A percentile compares a stretch with the other conserved stretches of the same genome.
These are phyloP conservation scores for Drosophila longiperda DNA, from an alignment of 2,888 invertebrate species.

Conservation along the genomic window DNA sequence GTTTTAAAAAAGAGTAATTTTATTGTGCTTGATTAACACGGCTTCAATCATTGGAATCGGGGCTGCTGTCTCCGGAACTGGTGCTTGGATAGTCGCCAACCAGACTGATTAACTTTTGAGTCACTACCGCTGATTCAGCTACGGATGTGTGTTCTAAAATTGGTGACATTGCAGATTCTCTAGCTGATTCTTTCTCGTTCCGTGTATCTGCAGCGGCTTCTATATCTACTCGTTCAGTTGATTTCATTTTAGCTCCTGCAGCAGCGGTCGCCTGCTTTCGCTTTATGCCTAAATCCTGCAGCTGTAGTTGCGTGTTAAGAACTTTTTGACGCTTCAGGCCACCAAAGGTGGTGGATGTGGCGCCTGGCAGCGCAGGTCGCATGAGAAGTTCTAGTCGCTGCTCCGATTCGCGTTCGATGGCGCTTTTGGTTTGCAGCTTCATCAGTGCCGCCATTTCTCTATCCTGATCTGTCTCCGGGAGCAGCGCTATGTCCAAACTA, in stretches of 20 bases:
- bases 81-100: slow-evolving; percentile 74
- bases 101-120: slow-evolving; percentile 45
- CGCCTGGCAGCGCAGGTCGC: slow-evolving; percentile 87
- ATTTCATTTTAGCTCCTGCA: not conserved
- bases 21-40: not conserved
- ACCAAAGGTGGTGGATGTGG: slow-evolving; percentile 86
- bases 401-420: slow-evolving; percentile 86
- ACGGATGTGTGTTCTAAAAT: not conserved
- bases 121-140: not conserved
- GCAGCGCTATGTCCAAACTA: slow-evolving; percentile 90
- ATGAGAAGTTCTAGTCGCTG: slow-evolving; percentile 86
- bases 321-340: slow-evolving; percentile 87
- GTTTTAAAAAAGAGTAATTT: not conserved
- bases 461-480: slow-evolving; percentile 93
- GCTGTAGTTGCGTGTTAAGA: slow-evolving; percentile 80
- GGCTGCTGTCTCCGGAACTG: slow-evolving; percentile 55
- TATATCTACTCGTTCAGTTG: not conserved
- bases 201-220: not conserved
- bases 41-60: slow-evolving; percentile 37
- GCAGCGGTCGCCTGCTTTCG: slow-evolving; percentile 46
- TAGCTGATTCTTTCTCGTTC: not conserved
- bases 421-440: slow-evolving; percentile 88
- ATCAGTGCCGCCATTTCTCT: slow-evolving; percentile 91
- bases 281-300: slow-evolving; percentile 82
- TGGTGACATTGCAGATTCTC: too few species aligned